These are phyloP conservation scores for Actinostola sp. DNA, from an alignment of 92 coral and sea anemone genomes.

Conservation along the genomic window DNA sequence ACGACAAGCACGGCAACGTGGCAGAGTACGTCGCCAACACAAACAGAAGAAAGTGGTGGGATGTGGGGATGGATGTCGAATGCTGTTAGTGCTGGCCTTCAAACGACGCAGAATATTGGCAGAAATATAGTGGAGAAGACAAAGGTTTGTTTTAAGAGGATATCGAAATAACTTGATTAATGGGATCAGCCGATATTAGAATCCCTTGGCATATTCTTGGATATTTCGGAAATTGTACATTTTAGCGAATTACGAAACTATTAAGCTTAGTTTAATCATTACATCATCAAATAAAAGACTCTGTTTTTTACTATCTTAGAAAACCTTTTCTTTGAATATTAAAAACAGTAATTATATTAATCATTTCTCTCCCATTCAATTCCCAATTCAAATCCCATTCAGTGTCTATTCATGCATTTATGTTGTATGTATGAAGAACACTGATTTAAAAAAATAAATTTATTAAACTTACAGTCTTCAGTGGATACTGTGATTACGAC, in stretches of 20 bases:
- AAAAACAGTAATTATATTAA: too few relatives aligned
- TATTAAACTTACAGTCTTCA: conserved; percentile 61
- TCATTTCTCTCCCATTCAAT: too few relatives aligned
- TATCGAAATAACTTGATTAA: not conserved
- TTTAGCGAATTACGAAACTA: too few relatives aligned
- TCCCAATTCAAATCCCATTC: too few relatives aligned
- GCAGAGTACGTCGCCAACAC: conserved; percentile 33
- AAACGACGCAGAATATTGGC: conserved; percentile 93
- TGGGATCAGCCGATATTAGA: not conserved
- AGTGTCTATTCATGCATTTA: too few relatives aligned
- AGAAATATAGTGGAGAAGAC: conserved; percentile 97
- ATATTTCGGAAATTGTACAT: too few relatives aligned
- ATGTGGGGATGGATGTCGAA: conserved; percentile 99
- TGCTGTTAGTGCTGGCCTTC: conserved; percentile 86
- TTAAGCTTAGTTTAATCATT: too few relatives aligned
- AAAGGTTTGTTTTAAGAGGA: conserved; percentile 55
- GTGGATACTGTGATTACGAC: conserved; percentile 97
- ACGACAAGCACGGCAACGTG: conserved; percentile 59
- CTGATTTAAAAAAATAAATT: not conserved
- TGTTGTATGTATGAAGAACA: too few relatives aligned
- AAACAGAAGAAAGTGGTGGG: conserved; percentile 59
- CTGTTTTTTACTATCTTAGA: too few relatives aligned
- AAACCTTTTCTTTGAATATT: too few relatives aligned
- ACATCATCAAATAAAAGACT: too few relatives aligned
- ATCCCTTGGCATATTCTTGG: too few relatives aligned